Base-by-base conservation (phyloP, 2,113 vertebrate genomes). In the Toxotes chatareus region DNA sequence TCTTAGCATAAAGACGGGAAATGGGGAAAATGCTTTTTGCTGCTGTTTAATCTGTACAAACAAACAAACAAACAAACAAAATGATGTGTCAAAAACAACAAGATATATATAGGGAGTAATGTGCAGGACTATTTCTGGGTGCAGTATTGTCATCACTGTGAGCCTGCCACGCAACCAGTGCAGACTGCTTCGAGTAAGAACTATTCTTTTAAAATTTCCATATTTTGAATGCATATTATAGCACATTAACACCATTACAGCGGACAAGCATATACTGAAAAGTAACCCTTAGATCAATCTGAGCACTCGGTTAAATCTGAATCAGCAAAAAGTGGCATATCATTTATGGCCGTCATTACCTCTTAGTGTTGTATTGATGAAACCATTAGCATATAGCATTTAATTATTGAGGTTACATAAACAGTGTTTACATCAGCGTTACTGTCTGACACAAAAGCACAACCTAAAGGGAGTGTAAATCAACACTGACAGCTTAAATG, bases 361-460 rank as follows among this genome's bases (percentile, higher is more conserved):
- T 23, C 61, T 60, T 46, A 46, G 56, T n/a, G 31, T 31, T 57
- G 36, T 12, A 83, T 51, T 51, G 70, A 79, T 49, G 9, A 49
- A 77, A 61, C 27, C 10, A 77, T 73, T 31, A 60, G 10, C 9
- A 10, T 27, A 55, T 11, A 7, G 32, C 13, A 17, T 51, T 69
- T 66, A 69, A 66, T 80, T 44, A 66, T 27, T 67, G 36, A 46
- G n/a, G 8, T 21, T 19, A 31, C 12, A 13, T 1, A 21, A 2
- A 53, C 4, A 65, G 53, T 36, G 36, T 63, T 53, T 64, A 23
- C 14, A 65, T 82, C 64, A 86, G 59, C 5, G 17, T 55, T 64
- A 51, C 36, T 59, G 36, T 44, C 44, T 27, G 47, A 3, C 17
- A 6, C 4, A 51, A 21, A 67, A 56, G 9, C 19, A 44, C 32